A percentile compares a stretch with the other conserved stretches of the same genome.
Conservation (phyloP, 2,888 invertebrate genomes). For the Sycophila texana region DNA sequence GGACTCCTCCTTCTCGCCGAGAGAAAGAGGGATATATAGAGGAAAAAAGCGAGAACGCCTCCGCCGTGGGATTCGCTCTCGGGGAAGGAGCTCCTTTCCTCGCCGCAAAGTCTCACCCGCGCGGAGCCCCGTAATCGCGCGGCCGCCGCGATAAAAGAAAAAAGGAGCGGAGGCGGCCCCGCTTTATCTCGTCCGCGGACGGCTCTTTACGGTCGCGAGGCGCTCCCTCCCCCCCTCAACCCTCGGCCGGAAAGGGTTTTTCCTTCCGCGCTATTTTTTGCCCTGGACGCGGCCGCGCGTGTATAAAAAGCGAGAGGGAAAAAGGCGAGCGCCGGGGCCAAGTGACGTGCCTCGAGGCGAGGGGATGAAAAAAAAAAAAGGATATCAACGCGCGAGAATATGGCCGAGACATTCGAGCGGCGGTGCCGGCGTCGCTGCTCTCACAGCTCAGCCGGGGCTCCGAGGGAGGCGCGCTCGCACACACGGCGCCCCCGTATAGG, state of each 20-base stretch:
- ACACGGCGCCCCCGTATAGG: constrained; percentile 12
- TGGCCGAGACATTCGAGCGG: constrained; percentile 53
- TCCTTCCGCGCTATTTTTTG: background rate
- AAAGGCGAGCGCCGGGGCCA: background rate
- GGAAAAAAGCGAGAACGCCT: background rate
- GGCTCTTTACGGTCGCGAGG: background rate
- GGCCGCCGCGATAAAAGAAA: constrained; percentile 21
- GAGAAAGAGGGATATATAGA: background rate
- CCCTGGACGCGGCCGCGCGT: background rate
- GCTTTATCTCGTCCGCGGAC: constrained; percentile 9
- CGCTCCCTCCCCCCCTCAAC: no score
- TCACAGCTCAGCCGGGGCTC: background rate
- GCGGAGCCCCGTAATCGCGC: constrained; percentile 27
- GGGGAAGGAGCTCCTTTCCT: constrained; percentile 3
- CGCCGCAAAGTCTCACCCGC: constrained; percentile 28
- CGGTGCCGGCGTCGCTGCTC: background rate
- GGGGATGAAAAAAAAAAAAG: constrained; percentile 36
- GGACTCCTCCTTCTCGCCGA: background rate
- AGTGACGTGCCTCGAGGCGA: constrained; percentile 19
- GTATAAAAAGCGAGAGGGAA: constrained; percentile 8
- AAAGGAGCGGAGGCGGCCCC: background rate
- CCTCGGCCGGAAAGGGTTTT: no score
- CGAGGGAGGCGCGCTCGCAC: constrained; percentile 9
- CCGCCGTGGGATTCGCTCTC: background rate
- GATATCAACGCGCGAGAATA: constrained; percentile 59